Conservation (phyloP, 2,113 vertebrate genomes). For the Elephantulus edwardii region DNA sequence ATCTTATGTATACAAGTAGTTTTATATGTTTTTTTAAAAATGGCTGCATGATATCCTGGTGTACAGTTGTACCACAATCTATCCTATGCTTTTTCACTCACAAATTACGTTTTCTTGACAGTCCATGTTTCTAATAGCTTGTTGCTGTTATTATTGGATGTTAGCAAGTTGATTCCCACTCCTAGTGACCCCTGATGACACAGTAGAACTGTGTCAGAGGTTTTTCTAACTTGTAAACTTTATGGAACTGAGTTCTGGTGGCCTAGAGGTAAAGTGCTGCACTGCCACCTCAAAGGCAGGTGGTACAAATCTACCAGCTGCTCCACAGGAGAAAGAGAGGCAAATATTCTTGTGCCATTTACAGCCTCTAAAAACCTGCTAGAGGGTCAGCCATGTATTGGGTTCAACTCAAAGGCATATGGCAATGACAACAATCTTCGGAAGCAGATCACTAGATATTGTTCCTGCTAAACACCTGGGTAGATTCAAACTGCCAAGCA, state of each 20-base stretch:
- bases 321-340: no score
- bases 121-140: not conserved
- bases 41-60: not conserved
- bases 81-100: not conserved
- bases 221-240: not conserved
- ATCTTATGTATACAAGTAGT: no score
- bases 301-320: no score
- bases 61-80: not conserved
- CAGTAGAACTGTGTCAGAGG: not conserved
- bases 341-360: no score
- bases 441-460: not conserved
- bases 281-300: no score
- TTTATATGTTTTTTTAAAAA: not conserved
- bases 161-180: not conserved
- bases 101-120: not conserved
- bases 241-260: no score
- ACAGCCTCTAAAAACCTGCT: no score
- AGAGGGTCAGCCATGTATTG: no score
- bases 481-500: not conserved
- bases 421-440: no score
- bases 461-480: not conserved
- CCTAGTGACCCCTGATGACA: not conserved
- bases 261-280: no score
- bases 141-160: no score
- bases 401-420: no score